Evolutionary conservation across 1,140 invertebrate genomes (phyloP).

Genomic region (Atopsyche davidsoni): DNA sequence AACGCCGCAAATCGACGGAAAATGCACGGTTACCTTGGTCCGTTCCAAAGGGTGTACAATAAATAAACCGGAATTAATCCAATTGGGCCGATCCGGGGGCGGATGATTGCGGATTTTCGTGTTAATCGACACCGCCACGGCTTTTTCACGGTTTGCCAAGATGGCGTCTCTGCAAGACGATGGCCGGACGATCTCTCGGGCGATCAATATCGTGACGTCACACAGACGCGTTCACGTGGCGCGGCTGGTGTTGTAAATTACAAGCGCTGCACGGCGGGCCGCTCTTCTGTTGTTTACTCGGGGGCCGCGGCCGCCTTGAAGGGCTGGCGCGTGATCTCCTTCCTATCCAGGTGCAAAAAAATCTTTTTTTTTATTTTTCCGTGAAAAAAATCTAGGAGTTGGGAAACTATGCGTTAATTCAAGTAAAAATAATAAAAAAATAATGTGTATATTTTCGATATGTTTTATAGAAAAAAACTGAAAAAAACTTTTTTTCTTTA

Average conservation of each 20-base stretch:
- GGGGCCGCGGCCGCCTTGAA: too few relatives aligned
- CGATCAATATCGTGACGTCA: conserved; percentile 50
- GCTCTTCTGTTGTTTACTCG: too few relatives aligned
- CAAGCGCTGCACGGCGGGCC: too few relatives aligned
- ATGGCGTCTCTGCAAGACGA: conserved; percentile 50
- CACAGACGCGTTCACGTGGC: conserved; percentile 41
- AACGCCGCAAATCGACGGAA: conserved; percentile 6
- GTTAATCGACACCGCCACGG: conserved; percentile 18
- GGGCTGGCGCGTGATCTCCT: too few relatives aligned
- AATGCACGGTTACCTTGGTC: conserved; percentile 23
- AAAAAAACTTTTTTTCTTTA: too few relatives aligned
- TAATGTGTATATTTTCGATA: too few relatives aligned
- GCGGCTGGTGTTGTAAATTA: conserved; percentile 35
- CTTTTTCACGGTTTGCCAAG: conserved; percentile 26
- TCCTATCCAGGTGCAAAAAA: too few relatives aligned
- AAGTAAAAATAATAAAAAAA: too few relatives aligned
- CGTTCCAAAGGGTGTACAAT: conserved; percentile 25
- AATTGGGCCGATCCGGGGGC: conserved; percentile 12
- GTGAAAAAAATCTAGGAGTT: too few relatives aligned
- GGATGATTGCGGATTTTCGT: conserved; percentile 22
- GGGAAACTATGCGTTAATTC: too few relatives aligned
- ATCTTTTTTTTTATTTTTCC: too few relatives aligned
- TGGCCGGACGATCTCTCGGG: conserved; percentile 38
- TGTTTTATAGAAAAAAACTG: too few relatives aligned
- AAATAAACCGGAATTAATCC: conserved; percentile 23